Percentiles rank a stretch among this genome's conserved stretches.
Conservation (phyloP, 2,888 invertebrate species). For the Empis stercorea region DNA sequence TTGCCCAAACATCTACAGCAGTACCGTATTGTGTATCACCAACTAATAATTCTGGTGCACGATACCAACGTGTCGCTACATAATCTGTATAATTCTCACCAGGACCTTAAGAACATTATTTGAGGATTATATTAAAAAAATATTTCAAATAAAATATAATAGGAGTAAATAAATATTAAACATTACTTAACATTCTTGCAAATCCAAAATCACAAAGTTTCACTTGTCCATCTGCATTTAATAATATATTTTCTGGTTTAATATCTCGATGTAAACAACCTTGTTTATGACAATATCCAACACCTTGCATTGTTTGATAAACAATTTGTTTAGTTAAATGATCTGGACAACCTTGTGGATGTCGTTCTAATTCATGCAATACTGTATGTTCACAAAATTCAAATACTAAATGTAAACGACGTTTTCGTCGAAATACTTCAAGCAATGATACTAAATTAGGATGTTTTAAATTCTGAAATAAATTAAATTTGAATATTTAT, state of each 20-base stretch:
- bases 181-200: conserved; percentile 80
- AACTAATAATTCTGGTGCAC: conserved; percentile 91
- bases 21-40: conserved; percentile 89
- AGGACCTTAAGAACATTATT: conserved; percentile 47
- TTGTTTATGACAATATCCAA: conserved; percentile 93
- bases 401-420: conserved; percentile 93
- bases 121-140: not conserved
- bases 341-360: conserved; percentile 88
- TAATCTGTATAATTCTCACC: conserved; percentile 99
- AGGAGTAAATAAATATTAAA: not conserved
- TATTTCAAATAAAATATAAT: not conserved
- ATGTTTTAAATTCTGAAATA: conserved; percentile 87
- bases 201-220: conserved; percentile 98
- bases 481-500: not conserved
- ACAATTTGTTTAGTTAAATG: conserved; percentile 79
- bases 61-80: conserved; percentile 97
- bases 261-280: conserved; percentile 93
- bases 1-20: conserved; percentile 95
- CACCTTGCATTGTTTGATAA: conserved; percentile 90
- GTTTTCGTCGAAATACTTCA: conserved; percentile 92
- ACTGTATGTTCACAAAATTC: conserved; percentile 98
- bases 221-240: conserved; percentile 84
- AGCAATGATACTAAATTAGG: conserved; percentile 93
- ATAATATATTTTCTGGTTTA: conserved; percentile 95
- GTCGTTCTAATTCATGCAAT: conserved; percentile 87